Conservation (phyloP, 2,797 vertebrate species). For the Pangasius larnaudii region DNA sequence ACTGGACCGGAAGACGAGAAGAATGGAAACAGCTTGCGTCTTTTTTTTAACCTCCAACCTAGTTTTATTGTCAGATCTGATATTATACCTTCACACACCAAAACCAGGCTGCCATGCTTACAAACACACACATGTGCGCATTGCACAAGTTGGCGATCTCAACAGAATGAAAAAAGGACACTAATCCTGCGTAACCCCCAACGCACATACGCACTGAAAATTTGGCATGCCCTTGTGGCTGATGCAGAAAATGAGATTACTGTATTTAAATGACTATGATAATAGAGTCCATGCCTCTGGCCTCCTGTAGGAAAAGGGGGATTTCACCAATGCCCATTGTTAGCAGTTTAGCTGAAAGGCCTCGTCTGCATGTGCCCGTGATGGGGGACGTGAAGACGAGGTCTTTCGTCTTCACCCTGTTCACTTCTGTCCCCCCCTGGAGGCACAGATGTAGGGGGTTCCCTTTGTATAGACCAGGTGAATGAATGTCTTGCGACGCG, state of each 20-base stretch:
- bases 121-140: slow-evolving; percentile 30
- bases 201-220: slow-evolving; percentile 51
- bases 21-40: slow-evolving; percentile 85
- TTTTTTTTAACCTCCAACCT: slow-evolving; percentile 59
- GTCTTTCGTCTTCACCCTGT: slow-evolving; percentile 62
- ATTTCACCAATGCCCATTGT: slow-evolving; percentile 83
- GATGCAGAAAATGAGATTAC: slow-evolving; percentile 99
- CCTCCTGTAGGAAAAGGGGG: slow-evolving; percentile 72
- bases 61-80: slow-evolving; percentile 80
- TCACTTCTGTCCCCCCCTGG: slow-evolving; percentile 59
- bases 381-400: slow-evolving; percentile 78
- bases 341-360: slow-evolving; percentile 87
- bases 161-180: slow-evolving; percentile 65
- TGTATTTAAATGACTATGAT: slow-evolving; percentile 99
- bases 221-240: slow-evolving; percentile 80
- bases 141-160: slow-evolving; percentile 51
- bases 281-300: slow-evolving; percentile 86
- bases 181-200: slow-evolving; percentile 64
- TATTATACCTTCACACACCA: slow-evolving; percentile 71
- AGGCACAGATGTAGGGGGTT: slow-evolving; percentile 58
- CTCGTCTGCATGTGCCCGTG: slow-evolving; percentile 72
- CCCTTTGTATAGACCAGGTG: slow-evolving; percentile 63
- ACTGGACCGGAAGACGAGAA: slow-evolving; percentile 97
- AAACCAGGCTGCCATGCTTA: slow-evolving; percentile 14
- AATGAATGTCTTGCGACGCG: slow-evolving; percentile 68